Conservation (phyloP, 2,797 vertebrate genomes). For the Avahi laniger region DNA sequence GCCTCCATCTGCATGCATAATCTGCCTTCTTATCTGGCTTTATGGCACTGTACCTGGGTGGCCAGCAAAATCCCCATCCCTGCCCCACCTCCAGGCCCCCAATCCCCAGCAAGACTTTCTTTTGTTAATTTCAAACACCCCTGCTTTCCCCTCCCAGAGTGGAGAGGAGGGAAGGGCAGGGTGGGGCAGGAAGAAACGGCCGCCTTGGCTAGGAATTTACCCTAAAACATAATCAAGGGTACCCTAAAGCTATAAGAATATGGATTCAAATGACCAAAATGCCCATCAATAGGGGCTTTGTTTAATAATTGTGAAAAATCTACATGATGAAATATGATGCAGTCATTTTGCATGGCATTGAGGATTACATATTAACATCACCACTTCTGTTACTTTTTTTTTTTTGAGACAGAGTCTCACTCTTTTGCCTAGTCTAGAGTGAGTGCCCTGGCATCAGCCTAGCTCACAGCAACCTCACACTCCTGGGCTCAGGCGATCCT, state of each 20-base stretch:
- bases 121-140: not conserved
- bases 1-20: not conserved
- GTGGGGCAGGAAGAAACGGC: not conserved
- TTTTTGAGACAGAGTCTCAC: too few relatives aligned
- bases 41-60: accelerated
- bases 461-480: too few relatives aligned
- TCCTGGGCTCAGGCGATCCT: too few relatives aligned
- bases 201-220: not conserved
- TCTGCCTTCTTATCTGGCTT: not conserved
- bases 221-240: not conserved
- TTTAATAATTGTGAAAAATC: not conserved
- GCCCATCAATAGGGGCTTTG: not conserved
- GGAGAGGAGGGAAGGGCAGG: not conserved
- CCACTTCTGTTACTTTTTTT: too few relatives aligned
- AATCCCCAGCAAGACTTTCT: not conserved
- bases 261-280: not conserved
- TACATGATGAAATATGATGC: not conserved
- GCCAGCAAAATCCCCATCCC: not conserved
- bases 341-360: accelerated
- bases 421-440: too few relatives aligned
- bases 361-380: accelerated
- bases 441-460: too few relatives aligned
- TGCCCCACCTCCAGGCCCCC: not conserved
- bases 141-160: not conserved
- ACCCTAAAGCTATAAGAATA: accelerated